These are phyloP conservation scores for Drosophila ficusphila DNA, from an alignment of 1,140 invertebrate genomes.

Conservation along the genomic window DNA sequence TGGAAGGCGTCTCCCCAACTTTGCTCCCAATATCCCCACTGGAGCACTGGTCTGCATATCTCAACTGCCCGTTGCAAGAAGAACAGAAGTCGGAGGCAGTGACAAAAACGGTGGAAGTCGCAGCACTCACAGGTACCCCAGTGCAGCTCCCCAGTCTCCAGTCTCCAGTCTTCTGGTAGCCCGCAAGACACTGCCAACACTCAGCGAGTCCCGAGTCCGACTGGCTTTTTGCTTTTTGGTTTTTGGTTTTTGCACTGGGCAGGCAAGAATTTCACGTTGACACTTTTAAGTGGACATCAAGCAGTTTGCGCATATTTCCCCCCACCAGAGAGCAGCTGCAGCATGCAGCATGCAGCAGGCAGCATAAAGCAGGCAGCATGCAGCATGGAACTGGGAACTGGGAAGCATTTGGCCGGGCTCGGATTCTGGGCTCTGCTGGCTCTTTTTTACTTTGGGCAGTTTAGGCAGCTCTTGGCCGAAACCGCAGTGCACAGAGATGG, in stretches of 20 bases:
- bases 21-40: not conserved
- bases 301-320: conserved; percentile 79
- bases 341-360: too few species aligned
- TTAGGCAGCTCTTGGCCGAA: conserved; percentile 72
- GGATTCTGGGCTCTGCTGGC: conserved; percentile 22
- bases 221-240: conserved; percentile 1
- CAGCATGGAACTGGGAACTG: conserved; percentile 26
- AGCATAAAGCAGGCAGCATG: too few species aligned
- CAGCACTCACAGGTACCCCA: conserved; percentile 30
- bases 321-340: conserved; percentile 45
- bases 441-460: too few species aligned
- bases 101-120: conserved; percentile 17
- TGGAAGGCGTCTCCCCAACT: not conserved
- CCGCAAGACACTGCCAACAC: conserved; percentile 46
- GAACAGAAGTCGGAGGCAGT: conserved; percentile 57
- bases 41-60: not conserved
- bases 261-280: conserved; percentile 80
- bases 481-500: conserved; percentile 18
- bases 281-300: conserved; percentile 83
- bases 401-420: conserved; percentile 20
- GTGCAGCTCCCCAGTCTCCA: not conserved
- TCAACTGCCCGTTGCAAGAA: conserved; percentile 1
- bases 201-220: conserved; percentile 31
- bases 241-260: conserved; percentile 42
- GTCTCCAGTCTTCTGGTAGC: not conserved